Evolutionary conservation across 2,113 vertebrate species (phyloP).

Genomic region (Phrynocephalus versicolor): DNA sequence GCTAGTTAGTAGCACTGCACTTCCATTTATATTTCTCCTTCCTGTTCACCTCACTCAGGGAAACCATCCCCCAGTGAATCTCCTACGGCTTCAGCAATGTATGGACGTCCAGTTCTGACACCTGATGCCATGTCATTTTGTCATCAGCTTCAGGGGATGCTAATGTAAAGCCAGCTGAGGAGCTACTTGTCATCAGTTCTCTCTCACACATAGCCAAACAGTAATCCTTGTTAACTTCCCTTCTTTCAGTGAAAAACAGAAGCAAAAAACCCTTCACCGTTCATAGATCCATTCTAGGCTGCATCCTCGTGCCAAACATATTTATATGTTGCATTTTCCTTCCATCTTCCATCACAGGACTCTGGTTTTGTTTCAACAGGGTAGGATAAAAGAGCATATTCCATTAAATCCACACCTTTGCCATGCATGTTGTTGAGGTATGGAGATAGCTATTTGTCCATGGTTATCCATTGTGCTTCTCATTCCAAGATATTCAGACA

Average conservation of each 20-base stretch:
- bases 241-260: neutral
- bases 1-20: neutral
- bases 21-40: constrained; percentile 1
- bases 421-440: too few species aligned
- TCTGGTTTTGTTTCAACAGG: too few species aligned
- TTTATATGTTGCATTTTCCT: too few species aligned
- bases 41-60: neutral
- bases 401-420: too few species aligned
- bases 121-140: neutral
- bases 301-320: neutral
- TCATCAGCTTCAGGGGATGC: neutral
- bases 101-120: constrained; percentile 1
- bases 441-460: too few species aligned
- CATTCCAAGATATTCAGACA: too few species aligned
- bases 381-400: too few species aligned
- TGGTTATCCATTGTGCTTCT: too few species aligned
- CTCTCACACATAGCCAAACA: neutral
- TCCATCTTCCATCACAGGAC: too few species aligned
- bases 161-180: neutral
- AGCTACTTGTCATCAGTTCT: neutral
- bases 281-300: neutral
- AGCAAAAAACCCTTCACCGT: neutral
- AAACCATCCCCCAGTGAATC: neutral
- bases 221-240: neutral
- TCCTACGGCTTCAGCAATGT: neutral